phyloP scores from a whole-genome alignment of 2,113 vertebrate species.

The Onychostruthus taczanowskii region DNA sequence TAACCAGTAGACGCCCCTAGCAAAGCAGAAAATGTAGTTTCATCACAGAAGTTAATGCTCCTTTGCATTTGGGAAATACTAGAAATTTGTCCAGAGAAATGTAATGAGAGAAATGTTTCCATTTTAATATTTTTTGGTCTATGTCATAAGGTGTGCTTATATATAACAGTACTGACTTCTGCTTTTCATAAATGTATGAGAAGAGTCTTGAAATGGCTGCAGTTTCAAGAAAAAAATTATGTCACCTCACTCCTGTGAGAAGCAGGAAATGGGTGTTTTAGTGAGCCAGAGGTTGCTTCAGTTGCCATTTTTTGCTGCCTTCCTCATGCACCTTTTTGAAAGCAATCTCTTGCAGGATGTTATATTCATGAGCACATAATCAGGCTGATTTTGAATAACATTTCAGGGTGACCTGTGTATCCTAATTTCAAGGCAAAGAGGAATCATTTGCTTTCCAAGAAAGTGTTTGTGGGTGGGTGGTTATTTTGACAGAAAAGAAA shows the following conservation, averaged over 20 bases:
- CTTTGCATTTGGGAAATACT: not conserved
- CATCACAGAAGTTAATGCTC: not conserved
- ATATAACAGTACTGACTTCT: not conserved
- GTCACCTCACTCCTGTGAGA: not conserved
- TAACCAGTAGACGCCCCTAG: not conserved
- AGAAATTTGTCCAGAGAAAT: not conserved
- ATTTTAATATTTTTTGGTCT: not conserved
- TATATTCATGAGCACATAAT: not conserved
- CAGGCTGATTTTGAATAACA: not conserved
- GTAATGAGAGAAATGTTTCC: not conserved
- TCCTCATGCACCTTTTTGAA: not conserved
- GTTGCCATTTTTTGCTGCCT: not conserved
- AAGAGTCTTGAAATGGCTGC: not conserved
- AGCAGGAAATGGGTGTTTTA: not conserved
- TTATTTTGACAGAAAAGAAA: not conserved
- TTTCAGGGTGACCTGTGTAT: not conserved
- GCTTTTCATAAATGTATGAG: not conserved
- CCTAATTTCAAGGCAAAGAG: not conserved
- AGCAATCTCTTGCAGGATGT: not conserved
- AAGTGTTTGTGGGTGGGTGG: accelerated
- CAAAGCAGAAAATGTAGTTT: not conserved
- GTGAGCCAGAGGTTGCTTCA: not conserved
- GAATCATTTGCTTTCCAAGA: not conserved
- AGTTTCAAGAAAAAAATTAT: not conserved
- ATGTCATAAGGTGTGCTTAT: not conserved